Evolutionary conservation across 1,140 invertebrate genomes (phyloP).

Genomic region (Diploscapter pachys): DNA sequence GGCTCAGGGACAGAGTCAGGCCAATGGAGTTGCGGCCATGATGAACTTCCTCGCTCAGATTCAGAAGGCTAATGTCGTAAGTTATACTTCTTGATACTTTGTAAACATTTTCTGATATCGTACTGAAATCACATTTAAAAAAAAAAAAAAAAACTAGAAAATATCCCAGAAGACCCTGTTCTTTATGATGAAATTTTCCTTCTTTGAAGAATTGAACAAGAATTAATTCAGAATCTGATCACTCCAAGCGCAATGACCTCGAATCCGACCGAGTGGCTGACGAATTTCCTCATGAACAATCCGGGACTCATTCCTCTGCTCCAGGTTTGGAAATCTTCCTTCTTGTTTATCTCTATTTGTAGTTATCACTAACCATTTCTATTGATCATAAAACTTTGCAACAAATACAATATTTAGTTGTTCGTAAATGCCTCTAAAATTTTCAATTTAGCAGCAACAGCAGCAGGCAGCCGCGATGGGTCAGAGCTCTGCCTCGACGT

Average conservation of each 20-base stretch:
- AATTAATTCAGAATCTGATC: neutral
- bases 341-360: neutral
- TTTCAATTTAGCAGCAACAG: neutral
- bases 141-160: no score
- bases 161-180: neutral
- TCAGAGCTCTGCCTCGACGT: no score
- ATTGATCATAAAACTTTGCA: constrained; percentile 3
- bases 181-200: neutral
- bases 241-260: neutral
- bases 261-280: constrained; percentile 17
- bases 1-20: no score
- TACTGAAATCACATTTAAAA: no score
- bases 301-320: constrained; percentile 17
- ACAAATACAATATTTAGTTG: no score
- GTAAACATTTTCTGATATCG: no score
- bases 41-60: no score
- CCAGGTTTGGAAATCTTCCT: neutral
- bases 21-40: no score
- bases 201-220: neutral
- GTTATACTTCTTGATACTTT: no score
- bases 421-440: neutral
- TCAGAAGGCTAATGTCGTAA: no score
- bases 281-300: constrained; percentile 9
- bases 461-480: neutral
- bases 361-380: neutral